phyloP scores from a whole-genome alignment of 2,888 invertebrate genomes.

The Ecdyonurus torrentis region DNA sequence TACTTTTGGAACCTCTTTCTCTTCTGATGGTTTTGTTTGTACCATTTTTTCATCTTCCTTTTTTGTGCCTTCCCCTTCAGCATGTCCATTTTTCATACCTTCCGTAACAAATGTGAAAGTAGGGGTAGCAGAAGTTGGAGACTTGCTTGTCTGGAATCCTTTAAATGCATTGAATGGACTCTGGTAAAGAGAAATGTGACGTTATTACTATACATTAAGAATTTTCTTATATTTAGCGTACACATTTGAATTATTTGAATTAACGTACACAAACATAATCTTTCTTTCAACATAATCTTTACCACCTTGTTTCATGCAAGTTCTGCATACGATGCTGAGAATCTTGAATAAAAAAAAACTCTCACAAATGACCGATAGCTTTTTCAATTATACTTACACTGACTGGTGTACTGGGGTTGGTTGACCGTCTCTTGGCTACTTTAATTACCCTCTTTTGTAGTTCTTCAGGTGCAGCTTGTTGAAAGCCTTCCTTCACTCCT shows the following conservation, averaged over 20 bases:
- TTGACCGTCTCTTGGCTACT: conserved; percentile 49
- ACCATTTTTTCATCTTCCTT: background rate
- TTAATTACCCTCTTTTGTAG: conserved; percentile 60
- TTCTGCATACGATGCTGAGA: too few relatives aligned
- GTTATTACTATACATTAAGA: too few relatives aligned
- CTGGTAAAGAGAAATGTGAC: too few relatives aligned
- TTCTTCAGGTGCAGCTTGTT: conserved; percentile 43
- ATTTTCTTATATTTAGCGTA: too few relatives aligned
- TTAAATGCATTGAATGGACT: background rate
- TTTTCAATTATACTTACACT: background rate
- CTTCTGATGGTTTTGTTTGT: background rate
- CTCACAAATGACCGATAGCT: too few relatives aligned
- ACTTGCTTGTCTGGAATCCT: background rate
- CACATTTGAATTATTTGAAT: too few relatives aligned
- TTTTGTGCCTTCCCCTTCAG: background rate
- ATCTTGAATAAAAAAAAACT: too few relatives aligned
- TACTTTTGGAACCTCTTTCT: too few relatives aligned
- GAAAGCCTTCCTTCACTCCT: conserved; percentile 60
- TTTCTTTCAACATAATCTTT: too few relatives aligned
- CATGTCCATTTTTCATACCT: background rate
- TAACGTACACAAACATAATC: too few relatives aligned
- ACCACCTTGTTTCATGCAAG: too few relatives aligned
- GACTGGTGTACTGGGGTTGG: background rate
- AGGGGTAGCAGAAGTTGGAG: background rate
- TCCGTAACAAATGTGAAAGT: background rate